Evolutionary conservation across 92 coral and sea anemone genomes (phyloP).

Genomic region (Diadumene lineata): DNA sequence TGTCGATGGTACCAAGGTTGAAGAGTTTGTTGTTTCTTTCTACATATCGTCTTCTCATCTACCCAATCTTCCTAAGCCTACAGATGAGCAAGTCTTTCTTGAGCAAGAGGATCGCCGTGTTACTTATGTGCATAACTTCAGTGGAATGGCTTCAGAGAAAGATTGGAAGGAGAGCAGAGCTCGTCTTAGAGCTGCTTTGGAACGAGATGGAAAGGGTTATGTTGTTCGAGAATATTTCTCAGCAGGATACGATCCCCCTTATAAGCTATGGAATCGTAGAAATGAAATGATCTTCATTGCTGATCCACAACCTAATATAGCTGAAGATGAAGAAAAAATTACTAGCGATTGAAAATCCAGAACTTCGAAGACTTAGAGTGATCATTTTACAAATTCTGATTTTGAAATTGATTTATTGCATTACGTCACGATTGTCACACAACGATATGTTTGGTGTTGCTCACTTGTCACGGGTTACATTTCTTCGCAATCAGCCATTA

Average conservation of each 20-base stretch:
- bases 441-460: not conserved
- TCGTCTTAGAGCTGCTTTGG: conserved; percentile 18
- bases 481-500: not conserved
- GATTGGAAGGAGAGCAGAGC: conserved; percentile 32
- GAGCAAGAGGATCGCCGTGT: conserved; percentile 20
- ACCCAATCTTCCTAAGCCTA: conserved; percentile 31
- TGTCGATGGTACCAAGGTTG: conserved; percentile 32
- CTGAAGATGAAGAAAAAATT: not conserved
- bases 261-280: conserved; percentile 27
- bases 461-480: not conserved
- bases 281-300: conserved; percentile 38
- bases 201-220: conserved; percentile 21
- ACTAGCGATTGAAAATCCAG: not conserved
- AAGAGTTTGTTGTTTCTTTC: conserved; percentile 20
- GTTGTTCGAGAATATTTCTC: conserved; percentile 15
- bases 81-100: conserved; percentile 25
- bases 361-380: not conserved
- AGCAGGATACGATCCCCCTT: conserved; percentile 43
- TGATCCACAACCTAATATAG: conserved; percentile 12
- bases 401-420: not conserved
- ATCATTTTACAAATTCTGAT: not conserved
- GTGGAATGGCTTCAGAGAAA: conserved; percentile 38
- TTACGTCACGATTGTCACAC: not conserved
- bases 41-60: conserved; percentile 13
- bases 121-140: conserved; percentile 21